phyloP scores from a whole-genome alignment of 2,888 invertebrate genomes.

The Argyresthia albistria region DNA sequence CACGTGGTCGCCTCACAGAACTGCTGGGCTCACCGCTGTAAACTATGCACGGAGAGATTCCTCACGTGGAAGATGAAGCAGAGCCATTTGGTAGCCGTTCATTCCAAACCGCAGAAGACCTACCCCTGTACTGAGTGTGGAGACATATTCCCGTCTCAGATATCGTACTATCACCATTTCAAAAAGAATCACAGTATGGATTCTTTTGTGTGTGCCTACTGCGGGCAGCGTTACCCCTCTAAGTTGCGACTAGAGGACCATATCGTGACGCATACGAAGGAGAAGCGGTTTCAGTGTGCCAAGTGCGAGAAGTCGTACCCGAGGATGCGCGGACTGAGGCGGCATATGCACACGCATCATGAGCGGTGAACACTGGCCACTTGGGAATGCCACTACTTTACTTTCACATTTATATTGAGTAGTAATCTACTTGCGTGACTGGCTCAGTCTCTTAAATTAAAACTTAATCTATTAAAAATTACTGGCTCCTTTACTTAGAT shows the following conservation, averaged over 20 bases:
- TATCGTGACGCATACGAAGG: conserved; percentile 65
- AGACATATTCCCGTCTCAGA: conserved; percentile 17
- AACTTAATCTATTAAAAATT: too few relatives aligned
- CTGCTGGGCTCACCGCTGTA: conserved; percentile 23
- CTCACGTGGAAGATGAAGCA: conserved; percentile 16
- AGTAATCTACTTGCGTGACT: too few relatives aligned
- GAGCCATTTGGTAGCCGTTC: conserved; percentile 18
- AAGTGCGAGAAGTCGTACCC: conserved; percentile 58
- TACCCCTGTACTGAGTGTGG: conserved; percentile 23
- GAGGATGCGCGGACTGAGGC: conserved; percentile 46
- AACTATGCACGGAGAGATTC: conserved; percentile 21
- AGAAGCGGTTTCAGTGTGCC: conserved; percentile 59
- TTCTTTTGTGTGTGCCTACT: conserved; percentile 32
- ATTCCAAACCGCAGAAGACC: conserved; percentile 14
- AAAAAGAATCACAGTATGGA: conserved; percentile 16
- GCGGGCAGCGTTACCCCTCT: conserved; percentile 46
- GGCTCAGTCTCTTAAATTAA: too few relatives aligned
- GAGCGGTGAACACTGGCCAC: too few relatives aligned
- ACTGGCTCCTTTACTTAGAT: too few relatives aligned
- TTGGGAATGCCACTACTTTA: too few relatives aligned
- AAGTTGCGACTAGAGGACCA: conserved; percentile 50
- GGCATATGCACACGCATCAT: conserved; percentile 32
- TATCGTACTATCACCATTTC: conserved; percentile 18
- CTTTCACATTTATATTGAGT: too few relatives aligned
- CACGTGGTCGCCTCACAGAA: conserved; percentile 18